Evolutionary conservation across 2,888 invertebrate genomes (phyloP), one percentile per base, ranked within the genome.

Genomic region (Chymomyza caudatula): DNA sequence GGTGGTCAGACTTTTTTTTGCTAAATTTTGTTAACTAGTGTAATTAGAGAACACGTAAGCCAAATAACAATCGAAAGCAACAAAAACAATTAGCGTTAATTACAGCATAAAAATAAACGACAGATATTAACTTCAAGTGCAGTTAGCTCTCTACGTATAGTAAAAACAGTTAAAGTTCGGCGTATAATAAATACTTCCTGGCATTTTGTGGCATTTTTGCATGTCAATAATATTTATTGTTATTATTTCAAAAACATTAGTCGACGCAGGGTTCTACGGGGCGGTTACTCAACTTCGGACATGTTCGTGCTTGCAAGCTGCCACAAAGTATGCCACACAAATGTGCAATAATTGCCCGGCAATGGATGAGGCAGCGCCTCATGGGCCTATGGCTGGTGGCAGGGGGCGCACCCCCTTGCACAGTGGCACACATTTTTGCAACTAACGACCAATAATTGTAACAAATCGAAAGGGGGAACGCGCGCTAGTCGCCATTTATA

Each of bases 221-320:
- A 78, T 81, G 86, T 74, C 71, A 79, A 82, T 77, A 71, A 74
- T 74, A 76, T 78, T 83, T 79, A 79, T 82, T 79, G 70, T 84
- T 85, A 73, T 74, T 83, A 78, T 78, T 74, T 70, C 65, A 78
- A 78, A 74, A 44, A 67, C 69, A 77, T 76, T 78, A 71, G 69
- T 63, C 57, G 65, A 2, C 29, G 29, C 29, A 11, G 15, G 68
- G 11, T 37, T 49, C 60, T 56, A 44, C 54, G 59, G 13, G 37
- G 20, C 44, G 44, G 17, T 13, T 11, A 47, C 44, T 47, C 17
- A 17, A 17, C n/a, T 15, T 13, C 17, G 15, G 19, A 20, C 22
- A n/a, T 25, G 25, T 74, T 69, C 73, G 74, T 73, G 78, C 71
- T 49, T 63, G 70, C 55, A 54, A 47, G 59, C 53, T 22, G 70